A percentile compares a stretch with the other conserved stretches of the same genome.
Conservation (phyloP, 1,140 invertebrate species). For the Lamellibrachia luymesi region DNA sequence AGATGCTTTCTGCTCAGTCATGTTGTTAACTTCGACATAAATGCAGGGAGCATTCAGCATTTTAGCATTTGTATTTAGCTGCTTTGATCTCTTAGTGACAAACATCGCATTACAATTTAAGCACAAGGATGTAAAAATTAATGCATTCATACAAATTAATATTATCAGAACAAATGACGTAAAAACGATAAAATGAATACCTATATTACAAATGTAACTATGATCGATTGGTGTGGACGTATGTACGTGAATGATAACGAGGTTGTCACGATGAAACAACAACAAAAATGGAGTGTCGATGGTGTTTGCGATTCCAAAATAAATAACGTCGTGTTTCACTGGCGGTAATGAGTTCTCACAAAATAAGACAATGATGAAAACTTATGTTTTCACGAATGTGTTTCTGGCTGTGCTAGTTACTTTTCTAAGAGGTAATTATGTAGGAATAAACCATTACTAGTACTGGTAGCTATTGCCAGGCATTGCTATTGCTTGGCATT, state of each 20-base stretch:
- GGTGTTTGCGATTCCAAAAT: background rate
- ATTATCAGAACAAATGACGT: background rate
- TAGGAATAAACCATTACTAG: background rate
- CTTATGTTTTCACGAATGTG: background rate
- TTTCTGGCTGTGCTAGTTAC: background rate
- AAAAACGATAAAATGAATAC: background rate
- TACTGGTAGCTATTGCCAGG: too few relatives aligned
- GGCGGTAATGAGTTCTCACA: background rate
- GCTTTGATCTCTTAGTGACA: background rate
- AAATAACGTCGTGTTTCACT: background rate
- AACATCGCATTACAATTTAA: background rate
- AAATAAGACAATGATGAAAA: background rate
- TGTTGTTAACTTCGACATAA: background rate
- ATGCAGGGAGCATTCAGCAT: constrained; percentile 1
- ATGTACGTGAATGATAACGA: background rate
- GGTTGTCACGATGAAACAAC: background rate
- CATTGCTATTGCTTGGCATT: too few relatives aligned
- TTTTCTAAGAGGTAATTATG: background rate
- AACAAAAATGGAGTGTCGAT: background rate
- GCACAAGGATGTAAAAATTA: background rate
- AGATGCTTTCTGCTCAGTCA: background rate
- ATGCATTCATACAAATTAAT: background rate
- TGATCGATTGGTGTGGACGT: background rate
- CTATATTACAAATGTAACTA: background rate
- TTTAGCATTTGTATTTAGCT: constrained; percentile 4